Percentiles rank a stretch among this genome's conserved stretches.
These are phyloP conservation scores for Rhinoptilus africanus DNA, from an alignment of 2,113 vertebrate species.

Conservation along the genomic window DNA sequence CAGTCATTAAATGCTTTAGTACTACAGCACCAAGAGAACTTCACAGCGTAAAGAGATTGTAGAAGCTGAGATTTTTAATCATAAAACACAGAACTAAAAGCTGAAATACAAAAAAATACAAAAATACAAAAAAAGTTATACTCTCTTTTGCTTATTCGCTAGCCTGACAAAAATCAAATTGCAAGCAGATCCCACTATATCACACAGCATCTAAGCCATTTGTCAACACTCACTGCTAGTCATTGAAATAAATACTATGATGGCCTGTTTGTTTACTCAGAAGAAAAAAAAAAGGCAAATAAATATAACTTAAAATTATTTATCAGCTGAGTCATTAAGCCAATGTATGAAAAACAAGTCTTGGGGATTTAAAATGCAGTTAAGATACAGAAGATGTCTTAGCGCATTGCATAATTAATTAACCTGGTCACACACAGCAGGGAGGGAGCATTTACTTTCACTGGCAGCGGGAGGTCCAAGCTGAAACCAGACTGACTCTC, in stretches of 20 bases:
- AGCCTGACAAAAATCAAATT: background rate
- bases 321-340: background rate
- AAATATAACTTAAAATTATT: background rate
- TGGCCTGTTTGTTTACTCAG: background rate
- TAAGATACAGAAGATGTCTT: background rate
- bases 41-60: fast-evolving
- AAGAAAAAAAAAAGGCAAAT: background rate
- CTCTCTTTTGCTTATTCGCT: background rate
- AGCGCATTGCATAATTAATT: background rate
- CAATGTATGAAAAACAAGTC: background rate
- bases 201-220: background rate
- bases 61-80: background rate
- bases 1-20: background rate
- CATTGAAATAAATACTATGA: background rate
- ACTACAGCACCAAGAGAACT: fast-evolving
- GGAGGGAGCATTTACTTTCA: background rate
- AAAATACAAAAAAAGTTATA: background rate
- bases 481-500: background rate
- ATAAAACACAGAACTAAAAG: background rate
- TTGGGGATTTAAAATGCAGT: background rate
- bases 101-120: background rate
- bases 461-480: fast-evolving
- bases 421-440: background rate
- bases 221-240: background rate
- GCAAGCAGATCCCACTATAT: background rate